Percentiles rank a stretch among this genome's conserved stretches.
Conservation (phyloP, 2,797 vertebrate genomes). For the Coregonus sp. region DNA sequence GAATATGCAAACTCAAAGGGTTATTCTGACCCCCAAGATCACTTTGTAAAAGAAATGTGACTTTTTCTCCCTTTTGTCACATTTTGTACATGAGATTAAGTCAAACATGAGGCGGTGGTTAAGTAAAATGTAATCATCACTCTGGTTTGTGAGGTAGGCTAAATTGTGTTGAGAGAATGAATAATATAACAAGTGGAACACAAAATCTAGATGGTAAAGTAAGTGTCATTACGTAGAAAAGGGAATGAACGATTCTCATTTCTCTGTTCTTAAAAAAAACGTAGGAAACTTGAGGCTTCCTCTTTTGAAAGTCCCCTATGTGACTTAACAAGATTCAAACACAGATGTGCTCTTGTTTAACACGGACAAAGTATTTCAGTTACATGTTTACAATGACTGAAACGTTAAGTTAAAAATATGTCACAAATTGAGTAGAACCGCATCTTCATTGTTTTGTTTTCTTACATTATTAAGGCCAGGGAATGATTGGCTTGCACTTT, state of each 20-base stretch:
- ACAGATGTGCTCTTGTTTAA: conserved; percentile 21
- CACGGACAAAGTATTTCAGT: conserved; percentile 19
- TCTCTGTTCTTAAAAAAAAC: conserved; percentile 20
- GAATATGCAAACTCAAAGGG: neutral
- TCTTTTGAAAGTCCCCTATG: conserved; percentile 53
- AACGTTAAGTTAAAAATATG: neutral
- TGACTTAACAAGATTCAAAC: conserved; percentile 22
- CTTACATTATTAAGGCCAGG: no score
- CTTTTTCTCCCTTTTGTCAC: neutral
- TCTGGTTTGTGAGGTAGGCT: neutral
- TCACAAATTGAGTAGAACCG: neutral
- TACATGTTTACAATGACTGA: conserved; percentile 14
- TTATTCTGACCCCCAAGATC: neutral
- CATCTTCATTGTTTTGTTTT: neutral
- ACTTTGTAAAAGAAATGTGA: neutral
- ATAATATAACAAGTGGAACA: no score
- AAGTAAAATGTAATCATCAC: neutral
- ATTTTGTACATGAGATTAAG: neutral
- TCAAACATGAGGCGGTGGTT: neutral
- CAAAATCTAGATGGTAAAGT: neutral
- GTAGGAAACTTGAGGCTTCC: conserved; percentile 57
- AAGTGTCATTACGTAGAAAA: neutral
- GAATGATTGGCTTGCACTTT: no score
- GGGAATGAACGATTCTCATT: neutral
- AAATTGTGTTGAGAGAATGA: neutral